phyloP scores from a whole-genome alignment of 2,113 vertebrate genomes.

The Stigmatopora nigra region DNA sequence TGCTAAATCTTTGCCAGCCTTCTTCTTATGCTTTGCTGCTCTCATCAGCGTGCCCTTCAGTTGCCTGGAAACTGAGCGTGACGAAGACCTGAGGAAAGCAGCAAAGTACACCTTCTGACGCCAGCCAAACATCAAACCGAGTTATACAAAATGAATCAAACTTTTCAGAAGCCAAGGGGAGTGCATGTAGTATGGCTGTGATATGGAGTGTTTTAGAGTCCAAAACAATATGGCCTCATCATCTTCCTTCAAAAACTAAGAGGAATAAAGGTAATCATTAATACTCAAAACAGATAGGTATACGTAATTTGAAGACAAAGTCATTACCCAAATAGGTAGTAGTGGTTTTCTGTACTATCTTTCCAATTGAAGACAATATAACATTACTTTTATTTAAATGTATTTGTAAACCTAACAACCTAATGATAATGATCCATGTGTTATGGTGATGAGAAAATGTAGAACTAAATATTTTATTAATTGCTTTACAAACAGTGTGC shows the following conservation, averaged over 20 bases:
- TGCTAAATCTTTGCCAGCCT: constrained; percentile 41
- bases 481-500: too few species aligned
- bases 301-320: neutral
- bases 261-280: neutral
- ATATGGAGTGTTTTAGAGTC: neutral
- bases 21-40: constrained; percentile 43
- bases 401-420: neutral
- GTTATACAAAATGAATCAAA: constrained; percentile 29
- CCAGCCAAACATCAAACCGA: constrained; percentile 39
- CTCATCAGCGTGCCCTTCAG: constrained; percentile 56
- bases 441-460: neutral
- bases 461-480: too few species aligned
- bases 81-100: constrained; percentile 41
- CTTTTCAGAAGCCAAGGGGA: constrained; percentile 20
- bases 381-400: neutral
- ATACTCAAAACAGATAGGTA: neutral
- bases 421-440: neutral
- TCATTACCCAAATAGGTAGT: neutral
- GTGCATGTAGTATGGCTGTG: constrained; percentile 4
- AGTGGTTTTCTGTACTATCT: neutral
- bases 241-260: neutral
- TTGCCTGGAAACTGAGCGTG: constrained; percentile 60
- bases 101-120: constrained; percentile 46
- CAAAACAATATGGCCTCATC: neutral
- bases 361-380: neutral